Evolutionary conservation across 2,113 vertebrate genomes (phyloP).

Genomic region (Xiphophorus couchianus): DNA sequence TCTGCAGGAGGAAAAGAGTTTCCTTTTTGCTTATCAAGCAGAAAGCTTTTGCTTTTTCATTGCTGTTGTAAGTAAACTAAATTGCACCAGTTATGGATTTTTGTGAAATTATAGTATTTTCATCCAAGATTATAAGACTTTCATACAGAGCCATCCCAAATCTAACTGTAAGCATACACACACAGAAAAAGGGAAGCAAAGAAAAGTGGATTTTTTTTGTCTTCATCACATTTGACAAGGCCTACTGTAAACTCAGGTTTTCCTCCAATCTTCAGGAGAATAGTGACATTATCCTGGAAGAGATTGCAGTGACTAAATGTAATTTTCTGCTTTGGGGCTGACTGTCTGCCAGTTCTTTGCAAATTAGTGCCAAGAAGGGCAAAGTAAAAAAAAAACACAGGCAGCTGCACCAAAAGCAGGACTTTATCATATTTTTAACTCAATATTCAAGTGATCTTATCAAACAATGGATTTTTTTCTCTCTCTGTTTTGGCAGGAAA

Average conservation of each 20-base stretch:
- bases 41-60: too few relatives aligned
- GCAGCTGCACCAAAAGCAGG: slow-evolving; percentile 24
- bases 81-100: not conserved
- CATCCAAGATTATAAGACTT: not conserved
- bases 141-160: not conserved
- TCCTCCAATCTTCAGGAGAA: slow-evolving; percentile 38
- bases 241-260: slow-evolving; percentile 8
- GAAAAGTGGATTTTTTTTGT: not conserved
- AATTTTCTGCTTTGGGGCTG: slow-evolving; percentile 55
- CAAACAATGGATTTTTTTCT: slow-evolving; percentile 23
- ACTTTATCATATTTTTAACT: slow-evolving; percentile 12
- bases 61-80: not conserved
- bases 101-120: not conserved
- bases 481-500: not conserved
- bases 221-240: slow-evolving; percentile 10
- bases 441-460: slow-evolving; percentile 29
- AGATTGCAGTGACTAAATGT: slow-evolving; percentile 41
- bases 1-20: not conserved
- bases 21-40: not conserved
- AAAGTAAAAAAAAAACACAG: slow-evolving; percentile 13
- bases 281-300: slow-evolving; percentile 61
- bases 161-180: not conserved
- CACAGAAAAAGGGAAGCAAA: not conserved
- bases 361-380: slow-evolving; percentile 28
- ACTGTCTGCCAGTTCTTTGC: slow-evolving; percentile 52